Conservation (phyloP, 92 coral and sea anemone species). For the Paramuricea clavata region DNA sequence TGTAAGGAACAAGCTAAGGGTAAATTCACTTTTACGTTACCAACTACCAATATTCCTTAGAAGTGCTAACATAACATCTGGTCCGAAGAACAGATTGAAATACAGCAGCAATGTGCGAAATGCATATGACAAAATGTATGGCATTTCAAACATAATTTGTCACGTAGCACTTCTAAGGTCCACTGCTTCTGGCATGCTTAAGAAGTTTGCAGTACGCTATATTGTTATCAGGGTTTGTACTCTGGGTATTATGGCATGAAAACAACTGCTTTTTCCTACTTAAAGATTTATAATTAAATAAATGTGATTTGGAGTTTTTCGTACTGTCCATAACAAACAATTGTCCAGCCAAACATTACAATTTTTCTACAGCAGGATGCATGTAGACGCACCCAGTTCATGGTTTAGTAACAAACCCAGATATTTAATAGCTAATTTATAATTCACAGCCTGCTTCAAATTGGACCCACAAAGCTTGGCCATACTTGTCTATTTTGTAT, state of each 20-base stretch:
- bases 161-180: background rate
- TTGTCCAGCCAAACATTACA: background rate
- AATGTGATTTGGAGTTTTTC: background rate
- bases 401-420: background rate
- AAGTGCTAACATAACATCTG: too few species aligned
- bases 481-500: too few species aligned
- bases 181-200: too few species aligned
- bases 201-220: background rate
- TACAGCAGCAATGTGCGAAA: too few species aligned
- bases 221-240: background rate
- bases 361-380: background rate
- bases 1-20: too few species aligned
- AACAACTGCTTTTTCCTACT: too few species aligned
- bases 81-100: too few species aligned
- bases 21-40: too few species aligned
- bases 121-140: too few species aligned
- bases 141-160: too few species aligned
- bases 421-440: slow-evolving; percentile 4
- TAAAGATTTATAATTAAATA: background rate
- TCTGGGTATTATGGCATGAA: background rate
- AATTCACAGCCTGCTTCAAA: slow-evolving; percentile 3
- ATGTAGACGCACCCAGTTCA: background rate
- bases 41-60: too few species aligned
- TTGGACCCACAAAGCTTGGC: too few species aligned
- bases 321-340: background rate